Evolutionary conservation across 1,140 invertebrate species (phyloP).

Genomic region (Steinernema khuongi): DNA sequence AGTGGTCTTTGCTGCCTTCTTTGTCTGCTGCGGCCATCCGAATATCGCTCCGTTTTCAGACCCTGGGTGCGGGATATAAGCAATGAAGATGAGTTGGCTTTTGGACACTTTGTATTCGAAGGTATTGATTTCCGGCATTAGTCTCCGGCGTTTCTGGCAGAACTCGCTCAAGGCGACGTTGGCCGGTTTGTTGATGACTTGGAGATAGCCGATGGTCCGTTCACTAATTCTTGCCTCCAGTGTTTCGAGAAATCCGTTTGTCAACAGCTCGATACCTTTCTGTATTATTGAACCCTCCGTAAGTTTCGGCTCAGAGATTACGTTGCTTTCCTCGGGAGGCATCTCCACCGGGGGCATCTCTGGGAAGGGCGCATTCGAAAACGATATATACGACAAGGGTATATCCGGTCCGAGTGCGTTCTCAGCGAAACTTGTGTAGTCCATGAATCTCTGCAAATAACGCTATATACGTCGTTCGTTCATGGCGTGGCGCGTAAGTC

Average conservation of each 20-base stretch:
- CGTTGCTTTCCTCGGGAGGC: too few species aligned
- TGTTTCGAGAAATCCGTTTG: neutral
- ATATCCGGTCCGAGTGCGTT: too few species aligned
- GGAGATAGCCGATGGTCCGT: neutral
- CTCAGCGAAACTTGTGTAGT: too few species aligned
- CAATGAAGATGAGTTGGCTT: neutral
- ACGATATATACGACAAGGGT: too few species aligned
- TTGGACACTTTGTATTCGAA: neutral
- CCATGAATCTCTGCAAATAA: too few species aligned
- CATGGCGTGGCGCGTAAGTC: too few species aligned
- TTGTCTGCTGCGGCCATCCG: neutral
- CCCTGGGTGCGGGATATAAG: neutral
- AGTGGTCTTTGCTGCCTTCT: neutral
- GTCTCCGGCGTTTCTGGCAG: neutral
- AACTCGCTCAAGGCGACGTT: neutral
- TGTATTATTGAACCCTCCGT: neutral
- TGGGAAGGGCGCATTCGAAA: too few species aligned
- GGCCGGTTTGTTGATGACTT: neutral
- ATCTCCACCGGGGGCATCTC: too few species aligned
- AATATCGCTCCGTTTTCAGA: constrained; percentile 3
- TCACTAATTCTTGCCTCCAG: neutral
- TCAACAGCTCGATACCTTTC: neutral
- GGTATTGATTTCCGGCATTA: neutral
- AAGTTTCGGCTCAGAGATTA: too few species aligned
- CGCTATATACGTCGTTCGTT: too few species aligned